Evolutionary conservation across 2,888 invertebrate genomes (phyloP).

Genomic region (Craniophora ligustri): DNA sequence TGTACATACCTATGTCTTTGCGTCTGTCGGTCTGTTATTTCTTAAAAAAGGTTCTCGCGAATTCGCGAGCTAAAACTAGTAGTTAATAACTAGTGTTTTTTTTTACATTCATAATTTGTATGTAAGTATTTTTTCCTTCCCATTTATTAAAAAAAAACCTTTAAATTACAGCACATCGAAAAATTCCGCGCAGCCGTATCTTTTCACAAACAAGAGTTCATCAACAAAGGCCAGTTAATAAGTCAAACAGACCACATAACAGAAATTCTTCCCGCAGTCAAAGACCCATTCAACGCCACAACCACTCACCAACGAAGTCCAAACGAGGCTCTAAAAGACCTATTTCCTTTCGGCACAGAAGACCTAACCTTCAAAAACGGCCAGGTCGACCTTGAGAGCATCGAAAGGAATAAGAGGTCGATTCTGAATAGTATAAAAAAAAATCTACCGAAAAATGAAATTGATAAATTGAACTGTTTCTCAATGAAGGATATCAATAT

Average conservation of each 20-base stretch:
- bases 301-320: constrained; percentile 24
- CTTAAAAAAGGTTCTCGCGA: too few species aligned
- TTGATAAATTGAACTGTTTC: constrained; percentile 77
- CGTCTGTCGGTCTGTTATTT: too few species aligned
- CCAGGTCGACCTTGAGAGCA: constrained; percentile 72
- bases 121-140: too few species aligned
- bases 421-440: constrained; percentile 68
- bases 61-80: too few species aligned
- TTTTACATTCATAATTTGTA: too few species aligned
- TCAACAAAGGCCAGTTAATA: constrained; percentile 68
- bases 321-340: constrained; percentile 48
- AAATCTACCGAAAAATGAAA: constrained; percentile 60
- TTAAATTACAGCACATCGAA: constrained; percentile 72
- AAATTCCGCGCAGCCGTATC: constrained; percentile 73
- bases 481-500: constrained; percentile 84
- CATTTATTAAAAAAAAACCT: neutral
- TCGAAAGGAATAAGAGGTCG: constrained; percentile 78
- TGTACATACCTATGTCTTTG: too few species aligned
- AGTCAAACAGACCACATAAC: constrained; percentile 59
- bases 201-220: constrained; percentile 70
- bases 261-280: constrained; percentile 70
- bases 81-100: too few species aligned
- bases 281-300: constrained; percentile 44
- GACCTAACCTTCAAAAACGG: constrained; percentile 62
- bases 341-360: constrained; percentile 73